Conservation (phyloP, 1,140 invertebrate species). For the Forficula auricularia region DNA sequence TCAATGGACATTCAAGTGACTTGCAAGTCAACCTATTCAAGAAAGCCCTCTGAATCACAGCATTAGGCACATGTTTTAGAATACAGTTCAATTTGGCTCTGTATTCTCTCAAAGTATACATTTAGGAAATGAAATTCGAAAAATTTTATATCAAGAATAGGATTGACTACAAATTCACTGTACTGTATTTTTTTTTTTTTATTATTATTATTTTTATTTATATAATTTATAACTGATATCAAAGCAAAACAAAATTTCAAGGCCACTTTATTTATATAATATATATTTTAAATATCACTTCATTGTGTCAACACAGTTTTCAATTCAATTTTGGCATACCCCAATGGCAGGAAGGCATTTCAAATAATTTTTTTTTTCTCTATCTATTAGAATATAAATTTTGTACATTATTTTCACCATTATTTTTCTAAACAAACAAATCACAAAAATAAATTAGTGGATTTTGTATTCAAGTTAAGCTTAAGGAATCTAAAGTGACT, state of each 20-base stretch:
- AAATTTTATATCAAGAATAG: slow-evolving; percentile 15
- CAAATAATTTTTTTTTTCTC: slow-evolving; percentile 8
- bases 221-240: slow-evolving; percentile 12
- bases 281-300: slow-evolving; percentile 12
- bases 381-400: slow-evolving; percentile 14
- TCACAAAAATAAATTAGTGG: slow-evolving; percentile 14
- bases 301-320: slow-evolving; percentile 10
- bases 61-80: slow-evolving; percentile 14
- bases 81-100: slow-evolving; percentile 11
- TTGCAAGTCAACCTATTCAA: slow-evolving; percentile 13
- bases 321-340: slow-evolving; percentile 14
- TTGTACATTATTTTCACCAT: slow-evolving; percentile 13
- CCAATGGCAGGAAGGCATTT: slow-evolving; percentile 16
- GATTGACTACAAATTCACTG: slow-evolving; percentile 15
- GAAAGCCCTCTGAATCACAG: slow-evolving; percentile 9
- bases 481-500: slow-evolving; percentile 13
- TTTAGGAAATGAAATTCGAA: slow-evolving; percentile 11
- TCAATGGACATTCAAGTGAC: slow-evolving; percentile 12
- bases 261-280: slow-evolving; percentile 14
- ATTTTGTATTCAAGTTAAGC: slow-evolving; percentile 10
- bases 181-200: slow-evolving; percentile 8
- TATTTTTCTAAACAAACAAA: slow-evolving; percentile 14
- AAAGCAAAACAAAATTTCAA: slow-evolving; percentile 14
- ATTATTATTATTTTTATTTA: slow-evolving; percentile 8
- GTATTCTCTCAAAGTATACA: slow-evolving; percentile 11